Conservation (phyloP, 2,113 vertebrate genomes). For the Apus apus region DNA sequence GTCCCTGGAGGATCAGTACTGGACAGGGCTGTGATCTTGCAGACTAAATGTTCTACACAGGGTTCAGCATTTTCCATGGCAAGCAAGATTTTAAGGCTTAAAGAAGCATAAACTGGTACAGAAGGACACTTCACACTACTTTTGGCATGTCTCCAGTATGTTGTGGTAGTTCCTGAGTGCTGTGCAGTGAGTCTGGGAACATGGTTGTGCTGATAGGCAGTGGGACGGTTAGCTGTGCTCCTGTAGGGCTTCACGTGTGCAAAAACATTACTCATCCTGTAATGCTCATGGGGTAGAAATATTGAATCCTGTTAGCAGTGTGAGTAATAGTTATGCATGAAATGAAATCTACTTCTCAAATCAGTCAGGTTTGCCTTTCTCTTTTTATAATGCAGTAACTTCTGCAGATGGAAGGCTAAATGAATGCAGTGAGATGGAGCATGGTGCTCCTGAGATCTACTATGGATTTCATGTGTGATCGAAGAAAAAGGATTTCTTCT, state of each 20-base stretch:
- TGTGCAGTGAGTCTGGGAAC: neutral
- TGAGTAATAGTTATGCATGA: conserved; percentile 23
- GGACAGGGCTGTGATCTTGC: neutral
- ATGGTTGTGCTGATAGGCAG: rapidly evolving
- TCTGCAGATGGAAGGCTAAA: neutral
- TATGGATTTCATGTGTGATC: neutral
- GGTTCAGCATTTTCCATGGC: neutral
- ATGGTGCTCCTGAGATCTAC: neutral
- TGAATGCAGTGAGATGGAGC: neutral
- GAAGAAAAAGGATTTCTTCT: neutral
- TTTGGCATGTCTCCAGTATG: neutral
- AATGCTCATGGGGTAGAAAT: neutral
- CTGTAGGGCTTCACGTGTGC: neutral
- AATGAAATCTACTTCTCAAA: conserved; percentile 15
- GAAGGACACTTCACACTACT: neutral
- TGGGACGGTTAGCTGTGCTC: neutral
- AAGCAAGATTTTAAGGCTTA: neutral
- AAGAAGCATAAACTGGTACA: neutral
- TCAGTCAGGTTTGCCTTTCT: neutral
- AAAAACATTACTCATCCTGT: neutral
- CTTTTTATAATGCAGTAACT: neutral
- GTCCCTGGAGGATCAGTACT: neutral
- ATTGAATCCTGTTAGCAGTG: conserved; percentile 1
- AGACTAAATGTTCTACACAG: neutral
- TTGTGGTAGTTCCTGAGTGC: neutral